Evolutionary conservation across 2,888 invertebrate genomes (phyloP), one percentile per base, ranked within the genome.

Genomic region (Rhimphoctona megacephalus): DNA sequence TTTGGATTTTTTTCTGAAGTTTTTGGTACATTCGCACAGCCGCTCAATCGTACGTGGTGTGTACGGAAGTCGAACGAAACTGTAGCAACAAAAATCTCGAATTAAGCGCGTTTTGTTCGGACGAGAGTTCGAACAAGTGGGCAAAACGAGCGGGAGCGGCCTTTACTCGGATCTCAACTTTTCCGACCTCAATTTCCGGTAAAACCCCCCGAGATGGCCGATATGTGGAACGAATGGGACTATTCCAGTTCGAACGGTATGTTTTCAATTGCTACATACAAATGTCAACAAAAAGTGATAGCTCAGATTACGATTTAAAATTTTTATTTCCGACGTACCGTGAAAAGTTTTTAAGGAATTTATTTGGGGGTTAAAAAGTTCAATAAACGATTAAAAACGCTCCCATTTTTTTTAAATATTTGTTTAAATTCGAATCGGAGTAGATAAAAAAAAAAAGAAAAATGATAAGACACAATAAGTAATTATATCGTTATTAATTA

Each of bases 211-310:
- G 89, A 87, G 86, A 94, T 94, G 94, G 90, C 90, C 88, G 92
- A 90, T 89, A 95, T 95, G 95, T 95, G 95, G 90, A 94, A 95
- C 90, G 95, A 95, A 85, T 96, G 96, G 96, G 96, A 96, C 94
- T 96, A 96, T 94, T 95, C 95, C 90, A 94, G 95, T 91, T 95
- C 95, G 89, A 96, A 96, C 93, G 96, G 96, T 96, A 92, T 95
- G 95, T 95, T 22, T 36, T 22, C 17, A 7, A 39, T 19, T 6
- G 22, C 22, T 0, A 17, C 14, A 39, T 52, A n/a, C 33, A 4
- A 72, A 5, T 11, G 22, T 70, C 46, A 66, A 66, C n/a, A 1
- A 73, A 54, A 54, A 19, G 36, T n/a, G 9, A 36, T 9, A 22
- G 22, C 8, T 9, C 9, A 8, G 19, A 9, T 39, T 19, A n/a